Conservation (phyloP, 2,113 vertebrate species). For the Zeus faber region DNA sequence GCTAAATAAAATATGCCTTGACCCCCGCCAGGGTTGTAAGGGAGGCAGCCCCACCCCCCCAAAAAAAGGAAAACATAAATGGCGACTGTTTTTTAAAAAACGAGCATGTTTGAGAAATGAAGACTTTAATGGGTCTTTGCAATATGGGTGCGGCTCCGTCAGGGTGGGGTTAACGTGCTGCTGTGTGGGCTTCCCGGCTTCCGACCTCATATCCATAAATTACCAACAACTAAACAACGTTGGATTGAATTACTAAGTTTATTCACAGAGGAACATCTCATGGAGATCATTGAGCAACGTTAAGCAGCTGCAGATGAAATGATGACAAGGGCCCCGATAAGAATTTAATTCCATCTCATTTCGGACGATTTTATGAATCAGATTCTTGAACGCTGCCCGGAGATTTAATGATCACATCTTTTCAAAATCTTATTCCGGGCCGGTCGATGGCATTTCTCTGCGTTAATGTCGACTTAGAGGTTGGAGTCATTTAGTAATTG, state of each 20-base stretch:
- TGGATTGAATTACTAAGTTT: slow-evolving; percentile 67
- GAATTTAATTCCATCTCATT: slow-evolving; percentile 99
- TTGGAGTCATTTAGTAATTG: slow-evolving; percentile 99
- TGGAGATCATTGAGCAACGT: slow-evolving; percentile 75
- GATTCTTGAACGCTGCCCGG: slow-evolving; percentile 95
- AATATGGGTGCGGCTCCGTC: not conserved
- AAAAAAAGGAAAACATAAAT: slow-evolving; percentile 48
- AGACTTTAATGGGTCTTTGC: slow-evolving; percentile 3
- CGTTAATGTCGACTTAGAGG: slow-evolving; percentile 99
- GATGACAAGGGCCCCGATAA: slow-evolving; percentile 98
- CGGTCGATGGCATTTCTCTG: slow-evolving; percentile 99
- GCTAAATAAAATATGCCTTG: slow-evolving; percentile 74
- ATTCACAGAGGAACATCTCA: slow-evolving; percentile 71
- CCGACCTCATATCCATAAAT: slow-evolving; percentile 43
- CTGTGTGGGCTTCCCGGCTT: not conserved
- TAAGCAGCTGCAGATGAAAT: slow-evolving; percentile 86
- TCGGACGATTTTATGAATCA: slow-evolving; percentile 97
- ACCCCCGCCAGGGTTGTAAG: slow-evolving; percentile 41
- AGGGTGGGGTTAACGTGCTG: not conserved
- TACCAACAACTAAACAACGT: slow-evolving; percentile 63
- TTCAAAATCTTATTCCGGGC: slow-evolving; percentile 95
- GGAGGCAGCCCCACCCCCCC: no score
- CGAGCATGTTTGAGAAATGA: slow-evolving; percentile 3
- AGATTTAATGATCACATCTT: slow-evolving; percentile 99
- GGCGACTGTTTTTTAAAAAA: slow-evolving; percentile 21